Base-by-base conservation (phyloP, 2,888 invertebrate species). In the Andrena flavipes region DNA sequence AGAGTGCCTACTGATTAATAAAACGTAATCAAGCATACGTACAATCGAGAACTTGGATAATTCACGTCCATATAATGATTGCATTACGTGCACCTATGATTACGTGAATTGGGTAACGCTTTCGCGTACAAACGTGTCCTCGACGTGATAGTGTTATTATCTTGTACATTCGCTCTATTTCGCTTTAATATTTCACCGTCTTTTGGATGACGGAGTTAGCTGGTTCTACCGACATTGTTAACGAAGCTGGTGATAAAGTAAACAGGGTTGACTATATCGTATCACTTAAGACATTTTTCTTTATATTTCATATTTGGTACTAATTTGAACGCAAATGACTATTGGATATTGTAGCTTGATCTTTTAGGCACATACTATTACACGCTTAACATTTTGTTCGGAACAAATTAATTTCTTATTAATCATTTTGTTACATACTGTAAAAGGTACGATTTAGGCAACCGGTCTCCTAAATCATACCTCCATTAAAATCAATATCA, bases 1-100 rank as follows among this genome's bases (percentile, higher is more conserved):
- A 42, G 16, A 42, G 42, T 42, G 42, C 42, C 42, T 42, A 13
- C 63, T 59, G n/a, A 65, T 65, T 77, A 60, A 76, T 60, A 23
- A 59, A 77, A 76, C 65, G 29, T n/a, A 30, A 77, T 75, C 42
- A 60, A 62, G 48, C n/a, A 69, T 70, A 42, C 51, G 2, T 13
- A 16, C 51, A 62, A 29, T 69, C 5, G 20, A 10, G n/a, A 51
- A 10, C 30, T 35, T 33, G 26, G 35, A 23, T 49, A 75, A 75
- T 59, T 73, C 13, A 48, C 33, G 16, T 33, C 51, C 6, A 10
- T 35, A 10, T 56, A 20, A 3, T 29, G 23, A 60, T 30, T 35
- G n/a, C 59, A 20, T 23, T 35, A 51, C 16, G 2, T 23, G 65
- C 49, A 29, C 23, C 76, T 42, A 35, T 20, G 65, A 76, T 76